Conservation (phyloP, 2,888 invertebrate genomes). For the Meliscaeva auricollis region DNA sequence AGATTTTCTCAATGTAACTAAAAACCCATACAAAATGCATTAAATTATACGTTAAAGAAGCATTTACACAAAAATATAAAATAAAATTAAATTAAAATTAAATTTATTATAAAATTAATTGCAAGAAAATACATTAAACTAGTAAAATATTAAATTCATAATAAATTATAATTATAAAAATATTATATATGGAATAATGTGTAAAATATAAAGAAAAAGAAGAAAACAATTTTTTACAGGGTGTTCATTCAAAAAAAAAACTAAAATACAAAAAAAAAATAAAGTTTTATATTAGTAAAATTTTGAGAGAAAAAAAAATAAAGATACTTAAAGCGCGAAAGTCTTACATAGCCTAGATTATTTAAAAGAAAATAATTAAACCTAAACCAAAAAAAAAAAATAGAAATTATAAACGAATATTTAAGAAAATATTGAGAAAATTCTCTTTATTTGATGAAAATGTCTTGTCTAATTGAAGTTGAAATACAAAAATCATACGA, state of each 20-base stretch:
- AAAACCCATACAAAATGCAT: background rate
- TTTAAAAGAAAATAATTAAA: conserved; percentile 14
- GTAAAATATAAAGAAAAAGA: conserved; percentile 44
- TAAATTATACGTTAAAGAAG: conserved; percentile 14
- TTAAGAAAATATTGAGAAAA: conserved; percentile 20
- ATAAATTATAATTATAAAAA: conserved; percentile 14
- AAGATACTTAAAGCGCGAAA: conserved; percentile 48
- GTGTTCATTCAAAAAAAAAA: conserved; percentile 63
- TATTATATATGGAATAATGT: conserved; percentile 44
- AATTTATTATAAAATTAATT: conserved; percentile 3
- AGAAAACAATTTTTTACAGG: conserved; percentile 72
- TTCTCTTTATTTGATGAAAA: conserved; percentile 32
- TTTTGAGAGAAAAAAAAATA: conserved; percentile 45
- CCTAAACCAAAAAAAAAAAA: background rate
- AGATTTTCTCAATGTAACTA: conserved; percentile 49
- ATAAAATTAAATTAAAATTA: background rate
- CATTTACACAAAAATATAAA: conserved; percentile 38
- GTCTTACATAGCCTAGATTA: conserved; percentile 52
- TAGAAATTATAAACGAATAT: conserved; percentile 11
- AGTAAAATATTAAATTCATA: conserved; percentile 53
- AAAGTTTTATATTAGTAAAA: conserved; percentile 69
- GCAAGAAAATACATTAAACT: conserved; percentile 44
- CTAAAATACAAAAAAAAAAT: conserved; percentile 26
- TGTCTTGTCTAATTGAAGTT: conserved; percentile 63
- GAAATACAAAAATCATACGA: conserved; percentile 32